Conservation (phyloP, 1,140 invertebrate genomes). For the Zophobas atratus region DNA sequence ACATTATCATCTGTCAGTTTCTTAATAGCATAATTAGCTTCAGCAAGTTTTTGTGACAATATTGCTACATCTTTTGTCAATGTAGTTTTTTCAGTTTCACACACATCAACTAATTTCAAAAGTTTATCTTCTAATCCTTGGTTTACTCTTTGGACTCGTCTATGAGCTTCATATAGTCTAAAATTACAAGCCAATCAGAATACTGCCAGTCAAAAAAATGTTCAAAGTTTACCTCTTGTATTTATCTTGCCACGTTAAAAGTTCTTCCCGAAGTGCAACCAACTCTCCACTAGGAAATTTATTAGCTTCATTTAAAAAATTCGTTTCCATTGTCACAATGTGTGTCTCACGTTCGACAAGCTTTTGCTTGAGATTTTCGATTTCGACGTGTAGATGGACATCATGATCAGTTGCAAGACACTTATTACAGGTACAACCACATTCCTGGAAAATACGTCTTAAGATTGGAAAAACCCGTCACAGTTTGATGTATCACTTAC, state of each 20-base stretch:
- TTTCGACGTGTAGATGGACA: slow-evolving; percentile 87
- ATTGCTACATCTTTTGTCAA: slow-evolving; percentile 91
- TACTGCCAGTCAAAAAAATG: neutral
- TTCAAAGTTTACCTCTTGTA: slow-evolving; percentile 80
- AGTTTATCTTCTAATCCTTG: slow-evolving; percentile 96
- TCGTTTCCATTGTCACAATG: slow-evolving; percentile 88
- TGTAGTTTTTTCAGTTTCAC: slow-evolving; percentile 91
- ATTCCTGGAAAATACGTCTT: slow-evolving; percentile 68
- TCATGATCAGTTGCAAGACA: slow-evolving; percentile 70
- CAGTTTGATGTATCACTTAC: neutral
- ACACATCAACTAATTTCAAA: slow-evolving; percentile 92
- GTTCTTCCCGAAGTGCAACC: slow-evolving; percentile 86
- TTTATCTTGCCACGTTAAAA: slow-evolving; percentile 91
- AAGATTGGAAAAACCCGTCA: too few relatives aligned
- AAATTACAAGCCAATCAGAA: slow-evolving; percentile 59
- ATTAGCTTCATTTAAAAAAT: slow-evolving; percentile 85
- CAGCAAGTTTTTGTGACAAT: slow-evolving; percentile 88
- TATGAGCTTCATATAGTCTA: slow-evolving; percentile 93
- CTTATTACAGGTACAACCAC: slow-evolving; percentile 72
- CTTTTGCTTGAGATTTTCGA: slow-evolving; percentile 88
- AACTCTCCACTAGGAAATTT: slow-evolving; percentile 81
- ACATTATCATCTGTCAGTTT: slow-evolving; percentile 95
- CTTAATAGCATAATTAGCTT: slow-evolving; percentile 89
- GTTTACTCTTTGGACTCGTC: slow-evolving; percentile 95
- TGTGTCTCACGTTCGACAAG: slow-evolving; percentile 86